A percentile compares a stretch with the other conserved stretches of the same genome.
phyloP scores from a whole-genome alignment of 2,797 vertebrate species.

The Miichthys miiuy region DNA sequence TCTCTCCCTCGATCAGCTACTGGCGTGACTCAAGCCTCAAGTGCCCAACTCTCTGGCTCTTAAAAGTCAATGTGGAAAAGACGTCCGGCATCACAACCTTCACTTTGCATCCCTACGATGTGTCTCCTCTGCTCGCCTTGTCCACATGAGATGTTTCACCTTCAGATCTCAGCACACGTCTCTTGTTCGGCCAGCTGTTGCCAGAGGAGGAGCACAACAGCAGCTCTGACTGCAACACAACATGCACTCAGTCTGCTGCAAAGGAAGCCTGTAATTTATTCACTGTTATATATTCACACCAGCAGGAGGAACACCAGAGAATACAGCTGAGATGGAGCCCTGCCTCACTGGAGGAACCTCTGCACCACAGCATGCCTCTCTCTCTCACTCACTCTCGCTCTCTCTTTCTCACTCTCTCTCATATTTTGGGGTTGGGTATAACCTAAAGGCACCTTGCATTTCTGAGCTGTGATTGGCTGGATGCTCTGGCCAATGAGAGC shows the following conservation, averaged over 20 bases:
- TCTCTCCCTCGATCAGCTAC: constrained; percentile 40
- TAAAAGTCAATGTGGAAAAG: constrained; percentile 56
- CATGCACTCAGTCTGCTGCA: constrained; percentile 63
- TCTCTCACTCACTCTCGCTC: constrained; percentile 46
- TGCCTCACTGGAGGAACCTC: constrained; percentile 75
- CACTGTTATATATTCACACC: constrained; percentile 73
- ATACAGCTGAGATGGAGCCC: constrained; percentile 67
- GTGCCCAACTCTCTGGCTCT: constrained; percentile 46
- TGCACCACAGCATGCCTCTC: constrained; percentile 74
- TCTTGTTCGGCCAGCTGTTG: constrained; percentile 67
- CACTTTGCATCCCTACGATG: constrained; percentile 52
- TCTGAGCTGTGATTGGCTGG: constrained; percentile 71
- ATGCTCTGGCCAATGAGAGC: constrained; percentile 71
- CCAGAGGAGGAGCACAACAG: constrained; percentile 51
- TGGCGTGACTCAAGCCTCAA: constrained; percentile 50
- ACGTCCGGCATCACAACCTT: constrained; percentile 58
- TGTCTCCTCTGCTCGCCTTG: constrained; percentile 21
- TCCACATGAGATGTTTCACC: constrained; percentile 54
- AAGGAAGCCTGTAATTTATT: constrained; percentile 77
- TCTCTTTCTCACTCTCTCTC: constrained; percentile 45
- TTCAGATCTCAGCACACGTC: constrained; percentile 45
- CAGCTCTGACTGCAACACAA: constrained; percentile 58
- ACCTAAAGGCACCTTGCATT: constrained; percentile 86
- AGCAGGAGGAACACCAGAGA: constrained; percentile 62
- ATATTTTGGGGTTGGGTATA: constrained; percentile 84